Conservation (phyloP, 2,113 vertebrate species). For the Chaetorhynchus papuensis region DNA sequence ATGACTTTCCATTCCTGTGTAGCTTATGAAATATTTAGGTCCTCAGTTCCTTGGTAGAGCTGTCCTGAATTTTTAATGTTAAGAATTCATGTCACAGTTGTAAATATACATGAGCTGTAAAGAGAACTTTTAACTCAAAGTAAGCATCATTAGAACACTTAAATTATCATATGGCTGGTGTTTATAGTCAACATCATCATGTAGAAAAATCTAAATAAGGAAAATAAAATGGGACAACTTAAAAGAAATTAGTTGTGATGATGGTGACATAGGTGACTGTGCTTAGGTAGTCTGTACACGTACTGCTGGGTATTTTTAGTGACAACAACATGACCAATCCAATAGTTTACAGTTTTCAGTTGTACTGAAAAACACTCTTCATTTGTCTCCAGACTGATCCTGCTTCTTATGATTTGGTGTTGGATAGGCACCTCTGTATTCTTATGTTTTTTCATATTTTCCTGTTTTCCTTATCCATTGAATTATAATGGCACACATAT, state of each 20-base stretch:
- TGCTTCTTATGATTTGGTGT: not conserved
- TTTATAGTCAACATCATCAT: not conserved
- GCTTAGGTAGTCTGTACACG: not conserved
- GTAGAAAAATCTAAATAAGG: not conserved
- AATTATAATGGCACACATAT: not conserved
- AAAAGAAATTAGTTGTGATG: not conserved
- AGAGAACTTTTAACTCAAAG: not conserved
- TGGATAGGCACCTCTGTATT: not conserved
- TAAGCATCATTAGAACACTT: not conserved
- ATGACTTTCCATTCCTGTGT: not conserved
- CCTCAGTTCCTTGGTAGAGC: not conserved
- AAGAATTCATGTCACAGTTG: not conserved
- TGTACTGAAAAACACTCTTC: not conserved
- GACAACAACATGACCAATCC: not conserved
- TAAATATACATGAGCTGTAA: not conserved
- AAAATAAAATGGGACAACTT: not conserved
- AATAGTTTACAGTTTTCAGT: not conserved
- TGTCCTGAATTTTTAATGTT: not conserved
- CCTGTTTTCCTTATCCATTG: not conserved
- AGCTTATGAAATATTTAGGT: not conserved
- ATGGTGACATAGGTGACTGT: not conserved
- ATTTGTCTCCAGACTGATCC: not conserved
- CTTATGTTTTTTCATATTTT: not conserved
- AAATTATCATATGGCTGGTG: not conserved
- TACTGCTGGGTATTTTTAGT: not conserved